phyloP scores from a whole-genome alignment of 2,113 vertebrate genomes.

The Sander vitreus region DNA sequence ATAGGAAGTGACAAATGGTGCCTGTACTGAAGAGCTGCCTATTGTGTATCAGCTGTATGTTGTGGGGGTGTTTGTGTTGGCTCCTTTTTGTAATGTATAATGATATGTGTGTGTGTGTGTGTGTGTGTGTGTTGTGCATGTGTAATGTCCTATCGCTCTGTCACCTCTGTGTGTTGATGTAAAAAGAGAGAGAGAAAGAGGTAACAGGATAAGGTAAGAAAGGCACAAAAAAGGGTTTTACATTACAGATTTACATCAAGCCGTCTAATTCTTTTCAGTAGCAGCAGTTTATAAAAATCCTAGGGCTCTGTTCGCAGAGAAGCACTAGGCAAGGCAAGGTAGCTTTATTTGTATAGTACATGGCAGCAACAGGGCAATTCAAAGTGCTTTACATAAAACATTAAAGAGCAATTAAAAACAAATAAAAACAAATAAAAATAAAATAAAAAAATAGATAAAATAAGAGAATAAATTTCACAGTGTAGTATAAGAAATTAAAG shows the following conservation, averaged over 20 bases:
- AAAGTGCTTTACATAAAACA: no score
- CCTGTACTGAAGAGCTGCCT: slow-evolving; percentile 34
- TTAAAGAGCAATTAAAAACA: no score
- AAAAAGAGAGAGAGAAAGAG: neutral
- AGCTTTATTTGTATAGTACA: no score
- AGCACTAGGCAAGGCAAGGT: neutral
- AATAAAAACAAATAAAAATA: no score
- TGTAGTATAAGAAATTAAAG: no score
- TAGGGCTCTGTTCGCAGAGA: neutral
- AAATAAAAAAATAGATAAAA: no score
- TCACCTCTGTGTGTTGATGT: slow-evolving; percentile 19
- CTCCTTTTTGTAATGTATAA: slow-evolving; percentile 23
- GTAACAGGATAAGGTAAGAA: slow-evolving; percentile 15
- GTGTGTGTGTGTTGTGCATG: slow-evolving; percentile 12
- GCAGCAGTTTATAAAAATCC: slow-evolving; percentile 6
- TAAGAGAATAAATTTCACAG: no score
- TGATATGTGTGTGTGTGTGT: slow-evolving; percentile 13
- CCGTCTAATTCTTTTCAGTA: slow-evolving; percentile 1
- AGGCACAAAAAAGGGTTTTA: slow-evolving; percentile 22
- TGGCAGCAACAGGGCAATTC: no score
- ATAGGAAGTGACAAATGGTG: slow-evolving; percentile 63
- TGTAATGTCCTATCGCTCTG: slow-evolving; percentile 24
- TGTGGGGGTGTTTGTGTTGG: slow-evolving; percentile 43
- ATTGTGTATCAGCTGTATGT: slow-evolving; percentile 39
- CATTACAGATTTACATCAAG: slow-evolving; percentile 22